Base-by-base conservation (phyloP, 1,140 invertebrate genomes). In the Drosophila azteca region DNA sequence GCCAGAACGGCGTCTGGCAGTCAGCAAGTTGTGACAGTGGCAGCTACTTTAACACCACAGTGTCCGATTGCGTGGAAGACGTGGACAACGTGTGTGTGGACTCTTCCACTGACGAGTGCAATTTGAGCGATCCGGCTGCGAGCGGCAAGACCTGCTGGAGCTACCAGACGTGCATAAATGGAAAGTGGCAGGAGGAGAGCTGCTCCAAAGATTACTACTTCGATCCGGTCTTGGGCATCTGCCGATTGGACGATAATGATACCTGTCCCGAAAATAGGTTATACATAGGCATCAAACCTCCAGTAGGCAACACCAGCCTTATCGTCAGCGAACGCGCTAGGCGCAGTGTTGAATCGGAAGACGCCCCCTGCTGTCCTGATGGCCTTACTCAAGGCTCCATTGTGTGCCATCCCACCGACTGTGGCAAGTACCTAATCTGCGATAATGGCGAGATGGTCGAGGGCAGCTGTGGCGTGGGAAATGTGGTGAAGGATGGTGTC, bases 341-440 rank as follows among this genome's bases (percentile, higher is more conserved):
- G 31, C 63, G 82, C 4, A 81, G 79, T 15, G 68, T 24, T 1
- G 71, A 70, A 1, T 26, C 48, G 8, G 44, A 31, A 8, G 29
- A 31, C 2, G 29, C 29, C 7, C 29, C 29, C 29, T 31, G 22
- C 17, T 88, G 83, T 39, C 41, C 63, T 6, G 77, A 62, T 6
- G 72, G 77, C 15, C 55, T 79, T 43, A 31, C 58, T 6, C 75
- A 90, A 2, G 83, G 83, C 13, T 26, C 29, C 31, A 77, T 82
- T 20, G 20, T 72, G 0, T 6, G 54, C 0, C 79, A 83, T 63
- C 68, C 82, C 53, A 90, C 70, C 2, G 78, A 90, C 2, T 91
- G 90, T 45, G 74, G 71, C 17, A 80, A 76, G 53, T 91, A 85
- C 41, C 79, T 68, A 46, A 77, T 90, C 4, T 91, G 90, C 8